Evolutionary conservation across 2,888 invertebrate species (phyloP).

Genomic region (Dendrolimus pini): DNA sequence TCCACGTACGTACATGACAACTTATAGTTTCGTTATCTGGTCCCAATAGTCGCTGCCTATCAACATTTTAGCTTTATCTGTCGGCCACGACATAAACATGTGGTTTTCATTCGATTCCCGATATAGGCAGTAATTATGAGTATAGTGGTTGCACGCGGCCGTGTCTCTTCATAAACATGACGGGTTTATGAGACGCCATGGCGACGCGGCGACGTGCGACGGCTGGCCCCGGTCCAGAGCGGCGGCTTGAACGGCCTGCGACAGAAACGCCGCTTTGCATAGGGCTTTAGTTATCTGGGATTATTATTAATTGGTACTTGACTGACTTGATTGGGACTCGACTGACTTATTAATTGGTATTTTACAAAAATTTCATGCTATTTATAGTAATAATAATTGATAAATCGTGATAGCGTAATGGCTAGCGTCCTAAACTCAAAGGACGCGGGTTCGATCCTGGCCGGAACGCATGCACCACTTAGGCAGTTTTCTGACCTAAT

Average conservation of each 20-base stretch:
- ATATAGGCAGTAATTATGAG: slow-evolving; percentile 46
- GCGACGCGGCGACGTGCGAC: slow-evolving; percentile 2
- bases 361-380: too few species aligned
- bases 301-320: too few species aligned
- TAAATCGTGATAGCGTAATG: too few species aligned
- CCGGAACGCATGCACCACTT: too few species aligned
- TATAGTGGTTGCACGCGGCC: slow-evolving; percentile 22
- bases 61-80: slow-evolving; percentile 58
- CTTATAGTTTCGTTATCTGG: slow-evolving; percentile 18
- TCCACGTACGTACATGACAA: background rate
- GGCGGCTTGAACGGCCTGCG: background rate
- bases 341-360: too few species aligned
- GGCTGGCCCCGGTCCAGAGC: background rate
- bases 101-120: slow-evolving; percentile 51
- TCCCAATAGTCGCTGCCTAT: slow-evolving; percentile 36
- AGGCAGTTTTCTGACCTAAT: too few species aligned
- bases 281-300: too few species aligned
- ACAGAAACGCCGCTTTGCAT: too few species aligned
- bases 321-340: too few species aligned
- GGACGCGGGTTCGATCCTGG: too few species aligned
- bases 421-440: too few species aligned
- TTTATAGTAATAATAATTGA: too few species aligned
- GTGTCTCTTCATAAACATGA: slow-evolving; percentile 38
- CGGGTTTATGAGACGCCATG: slow-evolving; percentile 25
- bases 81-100: slow-evolving; percentile 49